A percentile compares a stretch with the other conserved stretches of the same genome.
Conservation (phyloP, 1,140 invertebrate genomes). For the Cotesia chilonis region DNA sequence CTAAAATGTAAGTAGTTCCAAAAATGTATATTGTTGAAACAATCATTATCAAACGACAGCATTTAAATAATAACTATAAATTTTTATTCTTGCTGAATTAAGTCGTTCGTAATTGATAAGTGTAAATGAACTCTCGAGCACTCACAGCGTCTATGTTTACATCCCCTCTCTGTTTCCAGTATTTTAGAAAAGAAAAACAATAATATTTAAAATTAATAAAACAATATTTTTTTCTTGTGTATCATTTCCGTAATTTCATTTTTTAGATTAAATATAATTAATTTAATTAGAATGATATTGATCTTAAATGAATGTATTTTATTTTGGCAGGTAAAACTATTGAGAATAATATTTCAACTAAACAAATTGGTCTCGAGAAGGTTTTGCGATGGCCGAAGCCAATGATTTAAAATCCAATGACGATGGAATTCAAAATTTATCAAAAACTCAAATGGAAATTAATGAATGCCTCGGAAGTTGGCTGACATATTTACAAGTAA, state of each 20-base stretch:
- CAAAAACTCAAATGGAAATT: conserved; percentile 65
- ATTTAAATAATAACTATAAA: not conserved
- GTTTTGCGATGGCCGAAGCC: conserved; percentile 57
- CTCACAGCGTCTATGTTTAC: conserved; percentile 10
- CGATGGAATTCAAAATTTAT: conserved; percentile 54
- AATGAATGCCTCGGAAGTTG: conserved; percentile 72
- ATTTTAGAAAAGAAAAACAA: not conserved
- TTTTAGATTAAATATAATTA: not conserved
- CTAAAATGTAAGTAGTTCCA: conserved; percentile 46
- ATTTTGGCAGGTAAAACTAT: not conserved
- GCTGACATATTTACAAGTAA: conserved; percentile 72
- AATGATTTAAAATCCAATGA: conserved; percentile 55
- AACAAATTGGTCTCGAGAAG: not conserved
- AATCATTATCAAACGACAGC: not conserved
- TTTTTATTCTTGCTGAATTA: not conserved
- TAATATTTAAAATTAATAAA: not conserved
- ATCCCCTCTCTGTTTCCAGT: not conserved
- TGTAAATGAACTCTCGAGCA: conserved; percentile 6
- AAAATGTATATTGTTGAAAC: not conserved
- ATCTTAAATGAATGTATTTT: too few species aligned
- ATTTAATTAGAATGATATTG: too few species aligned
- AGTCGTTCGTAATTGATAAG: not conserved
- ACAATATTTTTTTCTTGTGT: not conserved
- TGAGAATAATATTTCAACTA: not conserved
- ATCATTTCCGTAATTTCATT: not conserved